Evolutionary conservation across 2,888 invertebrate genomes (phyloP), one percentile per base, ranked within the genome.

Genomic region (Bombyx huttoni): DNA sequence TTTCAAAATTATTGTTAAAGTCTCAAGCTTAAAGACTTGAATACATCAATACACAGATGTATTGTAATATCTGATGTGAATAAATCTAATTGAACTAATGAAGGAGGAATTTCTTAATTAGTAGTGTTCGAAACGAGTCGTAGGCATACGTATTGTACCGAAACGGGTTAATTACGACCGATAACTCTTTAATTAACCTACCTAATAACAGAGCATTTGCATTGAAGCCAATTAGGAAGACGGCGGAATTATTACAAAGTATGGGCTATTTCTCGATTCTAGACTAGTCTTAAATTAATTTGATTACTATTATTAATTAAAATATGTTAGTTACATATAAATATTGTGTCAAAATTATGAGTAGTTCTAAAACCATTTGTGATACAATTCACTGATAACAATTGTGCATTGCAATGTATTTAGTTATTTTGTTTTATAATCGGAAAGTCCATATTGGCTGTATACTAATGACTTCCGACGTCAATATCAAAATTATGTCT

Each of bases 161-260:
- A 81, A 83, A 81, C 84, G 79, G 78, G 77, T 75, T 85, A 85
- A 86, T 85, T 85, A 82, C 79, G 60, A 67, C 68, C 84, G 81
- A 84, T 85, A 86, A 85, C 82, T 87, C 86, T 85, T 85, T 86
- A 86, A 87, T 87, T 86, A 86, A 84, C 81, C 82, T 81, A 79
- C 81, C 81, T 87, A 84, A 86, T 87, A 84, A 84, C 81, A 81
- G 75, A 77, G 84, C 78, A 78, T 83, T 83, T 83, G 82, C 85
- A 83, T 83, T 80, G 68, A 65, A 76, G 72, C 78, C 78, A 85
- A 84, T 85, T 85, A 85, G 73, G 68, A 65, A 66, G 63, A 59
- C 64, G 58, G 61, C 67, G 63, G 64, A 72, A 77, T 75, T 77
- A 71, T 78, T 79, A 65, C 63, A 67, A 71, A 70, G 70, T 74